Evolutionary conservation across 2,888 invertebrate genomes (phyloP).

Genomic region (Heliothis peltigera): DNA sequence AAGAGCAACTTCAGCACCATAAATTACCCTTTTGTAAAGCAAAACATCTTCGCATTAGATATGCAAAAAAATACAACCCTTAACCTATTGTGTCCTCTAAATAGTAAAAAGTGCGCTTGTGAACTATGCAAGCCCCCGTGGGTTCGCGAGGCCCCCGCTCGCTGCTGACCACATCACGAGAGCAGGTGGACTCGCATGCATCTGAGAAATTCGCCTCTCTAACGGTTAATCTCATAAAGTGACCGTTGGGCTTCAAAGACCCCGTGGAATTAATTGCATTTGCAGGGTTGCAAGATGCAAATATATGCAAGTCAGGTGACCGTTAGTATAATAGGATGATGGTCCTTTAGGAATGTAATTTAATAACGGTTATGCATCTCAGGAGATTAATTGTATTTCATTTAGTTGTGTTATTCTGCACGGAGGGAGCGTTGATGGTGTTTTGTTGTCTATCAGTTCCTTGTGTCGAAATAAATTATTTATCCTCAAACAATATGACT

Average conservation of each 20-base stretch:
- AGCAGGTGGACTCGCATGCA: slow-evolving; percentile 81
- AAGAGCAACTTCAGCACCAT: slow-evolving; percentile 68
- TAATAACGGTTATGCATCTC: slow-evolving; percentile 54
- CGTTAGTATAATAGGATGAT: slow-evolving; percentile 63
- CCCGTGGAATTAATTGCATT: slow-evolving; percentile 63
- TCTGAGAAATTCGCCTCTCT: slow-evolving; percentile 68
- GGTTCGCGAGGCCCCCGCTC: slow-evolving; percentile 74
- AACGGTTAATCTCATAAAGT: slow-evolving; percentile 75
- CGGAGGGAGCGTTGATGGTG: slow-evolving; percentile 14
- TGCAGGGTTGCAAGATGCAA: slow-evolving; percentile 77
- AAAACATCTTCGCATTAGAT: slow-evolving; percentile 57
- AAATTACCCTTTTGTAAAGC: slow-evolving; percentile 58
- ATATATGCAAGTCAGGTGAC: slow-evolving; percentile 73
- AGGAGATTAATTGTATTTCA: slow-evolving; percentile 25
- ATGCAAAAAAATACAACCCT: slow-evolving; percentile 61
- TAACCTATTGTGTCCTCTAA: slow-evolving; percentile 58
- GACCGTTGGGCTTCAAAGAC: slow-evolving; percentile 72
- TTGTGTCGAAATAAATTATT: slow-evolving; percentile 2
- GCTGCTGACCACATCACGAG: slow-evolving; percentile 75
- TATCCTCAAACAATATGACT: slow-evolving; percentile 10
- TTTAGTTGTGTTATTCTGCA: slow-evolving; percentile 16
- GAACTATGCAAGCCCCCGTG: slow-evolving; percentile 74
- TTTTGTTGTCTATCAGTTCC: background rate
- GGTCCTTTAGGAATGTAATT: slow-evolving; percentile 48
- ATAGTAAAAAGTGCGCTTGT: slow-evolving; percentile 74